Percentiles rank a stretch among this genome's conserved stretches.
Conservation (phyloP, 2,888 invertebrate species). For the Desoria tigrina region DNA sequence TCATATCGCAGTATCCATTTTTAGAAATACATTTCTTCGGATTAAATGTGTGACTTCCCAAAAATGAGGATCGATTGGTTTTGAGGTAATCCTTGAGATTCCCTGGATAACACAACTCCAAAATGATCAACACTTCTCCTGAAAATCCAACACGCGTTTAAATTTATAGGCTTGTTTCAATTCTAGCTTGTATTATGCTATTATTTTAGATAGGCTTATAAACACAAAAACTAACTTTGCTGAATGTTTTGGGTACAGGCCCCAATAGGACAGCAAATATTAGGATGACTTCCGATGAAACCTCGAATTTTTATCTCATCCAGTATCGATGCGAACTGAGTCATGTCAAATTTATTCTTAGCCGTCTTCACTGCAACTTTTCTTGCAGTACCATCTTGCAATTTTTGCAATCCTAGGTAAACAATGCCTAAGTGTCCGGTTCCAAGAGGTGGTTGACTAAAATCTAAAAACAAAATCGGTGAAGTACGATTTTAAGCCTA, state of each 20-base stretch:
- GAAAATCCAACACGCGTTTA: neutral
- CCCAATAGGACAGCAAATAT: constrained; percentile 18
- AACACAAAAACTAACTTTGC: neutral
- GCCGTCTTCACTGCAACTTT: constrained; percentile 14
- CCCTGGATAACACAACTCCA: constrained; percentile 12
- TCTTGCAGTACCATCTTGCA: neutral
- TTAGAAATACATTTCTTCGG: too few species aligned
- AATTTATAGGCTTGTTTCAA: neutral
- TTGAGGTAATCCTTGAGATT: constrained; percentile 16
- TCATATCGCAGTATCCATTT: too few species aligned
- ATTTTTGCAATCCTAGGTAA: constrained; percentile 11
- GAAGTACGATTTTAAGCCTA: too few species aligned
- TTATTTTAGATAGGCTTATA: too few species aligned
- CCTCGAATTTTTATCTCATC: constrained; percentile 24
- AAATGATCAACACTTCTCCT: constrained; percentile 21
- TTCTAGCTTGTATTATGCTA: too few species aligned
- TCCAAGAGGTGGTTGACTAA: constrained; percentile 1
- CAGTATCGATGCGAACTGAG: constrained; percentile 8
- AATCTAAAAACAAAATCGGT: too few species aligned
- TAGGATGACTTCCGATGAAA: constrained; percentile 20
- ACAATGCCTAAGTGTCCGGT: constrained; percentile 15
- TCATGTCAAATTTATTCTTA: constrained; percentile 5
- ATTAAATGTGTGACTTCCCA: constrained; percentile 1
- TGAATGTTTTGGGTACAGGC: constrained; percentile 20
- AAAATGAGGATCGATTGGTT: constrained; percentile 10